Evolutionary conservation across 2,113 vertebrate species (phyloP), one percentile per base, ranked within the genome.

Genomic region (Rhinopomastus cyanomelas): DNA sequence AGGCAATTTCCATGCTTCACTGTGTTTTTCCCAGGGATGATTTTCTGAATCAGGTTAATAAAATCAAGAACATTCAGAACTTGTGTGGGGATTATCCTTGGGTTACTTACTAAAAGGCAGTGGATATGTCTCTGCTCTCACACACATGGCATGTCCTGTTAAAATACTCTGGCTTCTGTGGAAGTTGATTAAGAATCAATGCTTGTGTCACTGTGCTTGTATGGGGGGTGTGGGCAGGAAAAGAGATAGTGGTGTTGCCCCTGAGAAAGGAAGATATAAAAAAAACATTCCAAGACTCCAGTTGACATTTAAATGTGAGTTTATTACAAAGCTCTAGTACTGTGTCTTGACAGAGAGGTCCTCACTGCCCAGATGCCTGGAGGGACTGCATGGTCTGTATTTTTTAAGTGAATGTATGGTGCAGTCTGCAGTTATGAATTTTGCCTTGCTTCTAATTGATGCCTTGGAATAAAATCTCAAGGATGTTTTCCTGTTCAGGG

Each of bases 1-100:
- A 86, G 80, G 80, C 77, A 78, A 91, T 92, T 96, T 94, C 89
- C 88, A 91, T 94, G 88, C 80, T 92, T 87, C 80, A 32, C 39
- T 14, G 36, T 72, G 57, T 17, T 94, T 94, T 96, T 94, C 85
- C 83, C 88, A 95, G 65, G 89, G 62, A 76, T 51, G 74, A 20
- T 52, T 68, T 75, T 87, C 83, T 79, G 88, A 89, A 83, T 84
- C 82, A 72, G 69, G 80, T 84, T 66, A 72, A 62, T 61, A 57
- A 81, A 93, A 91, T 61, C 30, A 92, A 64, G 60, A 85, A 81
- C 69, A 81, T 81, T 61, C 37, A 88, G 65, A 84, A 59, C 42
- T 65, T 83, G 49, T 57, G 7, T 27, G 81, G 82, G n/a, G 79
- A 52, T 84, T 91, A 46, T 69, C 30, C 57, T 85, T 74, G 76